phyloP scores from a whole-genome alignment of 2,113 vertebrate genomes.

The Suricata suricatta region DNA sequence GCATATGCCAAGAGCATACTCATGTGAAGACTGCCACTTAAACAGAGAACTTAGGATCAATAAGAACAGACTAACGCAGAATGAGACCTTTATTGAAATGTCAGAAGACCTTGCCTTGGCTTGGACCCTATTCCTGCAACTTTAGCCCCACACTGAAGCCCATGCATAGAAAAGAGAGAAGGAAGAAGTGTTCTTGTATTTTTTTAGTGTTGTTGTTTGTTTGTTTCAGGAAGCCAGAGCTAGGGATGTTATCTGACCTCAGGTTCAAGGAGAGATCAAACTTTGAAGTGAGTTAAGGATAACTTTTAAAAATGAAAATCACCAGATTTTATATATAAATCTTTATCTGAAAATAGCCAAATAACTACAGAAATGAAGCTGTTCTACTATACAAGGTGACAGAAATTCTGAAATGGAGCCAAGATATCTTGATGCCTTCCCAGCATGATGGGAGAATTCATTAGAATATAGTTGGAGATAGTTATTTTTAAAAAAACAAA shows the following conservation, averaged over 20 bases:
- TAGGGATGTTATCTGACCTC: no score
- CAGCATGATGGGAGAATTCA: neutral
- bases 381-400: neutral
- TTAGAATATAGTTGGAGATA: neutral
- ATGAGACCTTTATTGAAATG: rapidly evolving
- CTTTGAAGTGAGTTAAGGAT: neutral
- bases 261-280: neutral
- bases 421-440: neutral
- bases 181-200: neutral
- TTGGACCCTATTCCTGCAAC: neutral
- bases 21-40: neutral
- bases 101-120: neutral
- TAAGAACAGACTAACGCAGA: neutral
- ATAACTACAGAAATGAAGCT: neutral
- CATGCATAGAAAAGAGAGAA: neutral
- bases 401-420: neutral
- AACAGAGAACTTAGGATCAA: neutral
- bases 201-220: no score
- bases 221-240: neutral
- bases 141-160: neutral
- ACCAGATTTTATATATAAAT: neutral
- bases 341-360: neutral
- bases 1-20: neutral
- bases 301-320: neutral
- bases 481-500: neutral